Evolutionary conservation across 35 echinoderm and acorn worm species (phyloP), one percentile per base, ranked within the genome.

Genomic region (Apostichopus parvimensis): DNA sequence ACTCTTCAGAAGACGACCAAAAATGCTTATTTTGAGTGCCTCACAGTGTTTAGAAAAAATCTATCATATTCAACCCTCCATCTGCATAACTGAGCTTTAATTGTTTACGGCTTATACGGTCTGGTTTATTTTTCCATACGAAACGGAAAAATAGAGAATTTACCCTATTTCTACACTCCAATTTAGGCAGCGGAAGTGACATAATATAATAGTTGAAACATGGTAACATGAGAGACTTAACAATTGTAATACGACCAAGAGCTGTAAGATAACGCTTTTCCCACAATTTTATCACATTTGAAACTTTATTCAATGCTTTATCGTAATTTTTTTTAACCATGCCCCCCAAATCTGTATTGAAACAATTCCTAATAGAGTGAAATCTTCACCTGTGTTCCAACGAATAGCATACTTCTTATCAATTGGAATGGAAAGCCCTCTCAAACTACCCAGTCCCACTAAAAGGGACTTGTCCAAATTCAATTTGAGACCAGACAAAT

Each of bases 1-100:
- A 23, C 85, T 62, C 57, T 65, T 57, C 28, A 87, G 66, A 18
- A 87, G 10, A 6, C 85, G 85, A 45, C 18, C 57, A 87, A 87
- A 87, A 65, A 0, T 18, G 10, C 0, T 66, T 6, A 87, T 62
- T 87, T 87, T 64, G 20, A 24, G 56, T 6, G 45, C 56, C 56
- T 12, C 9, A 55, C 52, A 55, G 55, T 82, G 28, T 8, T 13
- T 55, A 5, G 14, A 14, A 56, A 4, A 56, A 82, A 82, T 82
- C 79, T 9, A 82, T 52, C 85, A 87, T 87, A 4, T 65, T 87
- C 0, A 87, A 25, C 10, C 85, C 85, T 22, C 57, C 85, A 24
- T 87, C 26, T 22, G 85, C 22, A 65, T 87, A 87, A 87, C 12
- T 54, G 3, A 25, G 85, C 22, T 25, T 20, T 0, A 87, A 22